These are phyloP conservation scores for Bombus vancouverensis DNA, from an alignment of 1,140 invertebrate species.

Conservation along the genomic window DNA sequence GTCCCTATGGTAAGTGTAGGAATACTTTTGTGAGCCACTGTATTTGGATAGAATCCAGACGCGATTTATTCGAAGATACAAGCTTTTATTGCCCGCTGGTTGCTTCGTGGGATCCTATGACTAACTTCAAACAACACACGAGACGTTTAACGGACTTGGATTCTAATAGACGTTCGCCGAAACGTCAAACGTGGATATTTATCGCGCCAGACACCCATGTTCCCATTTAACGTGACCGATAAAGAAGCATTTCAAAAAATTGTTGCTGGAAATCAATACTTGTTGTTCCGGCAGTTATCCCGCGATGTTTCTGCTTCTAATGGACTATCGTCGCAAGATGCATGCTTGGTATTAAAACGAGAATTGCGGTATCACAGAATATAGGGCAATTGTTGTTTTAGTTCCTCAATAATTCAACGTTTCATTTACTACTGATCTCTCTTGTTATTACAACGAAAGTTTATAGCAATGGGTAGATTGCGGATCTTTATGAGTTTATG, in stretches of 20 bases:
- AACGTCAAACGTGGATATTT: constrained; percentile 56
- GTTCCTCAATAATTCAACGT: too few relatives aligned
- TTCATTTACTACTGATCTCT: too few relatives aligned
- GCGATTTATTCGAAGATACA: constrained; percentile 37
- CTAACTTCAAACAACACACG: constrained; percentile 9
- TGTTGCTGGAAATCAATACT: constrained; percentile 20
- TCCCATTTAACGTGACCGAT: constrained; percentile 3
- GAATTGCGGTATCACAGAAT: neutral
- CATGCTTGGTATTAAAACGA: neutral
- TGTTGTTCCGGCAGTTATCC: neutral
- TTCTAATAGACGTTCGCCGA: constrained; percentile 42
- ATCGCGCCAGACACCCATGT: constrained; percentile 23
- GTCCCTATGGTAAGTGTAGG: neutral
- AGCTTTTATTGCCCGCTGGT: constrained; percentile 29
- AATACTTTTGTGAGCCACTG: neutral
- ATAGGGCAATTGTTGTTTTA: neutral
- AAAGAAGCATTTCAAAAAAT: neutral
- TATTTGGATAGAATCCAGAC: constrained; percentile 49
- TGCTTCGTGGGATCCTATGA: neutral
- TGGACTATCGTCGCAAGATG: neutral
- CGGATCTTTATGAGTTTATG: too few relatives aligned
- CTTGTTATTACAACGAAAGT: too few relatives aligned
- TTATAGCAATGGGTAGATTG: too few relatives aligned
- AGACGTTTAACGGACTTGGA: neutral
- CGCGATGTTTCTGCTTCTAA: neutral